A percentile compares a stretch with the other conserved stretches of the same genome.
phyloP scores from a whole-genome alignment of 2,113 vertebrate species.

The Lamprotornis superbus region DNA sequence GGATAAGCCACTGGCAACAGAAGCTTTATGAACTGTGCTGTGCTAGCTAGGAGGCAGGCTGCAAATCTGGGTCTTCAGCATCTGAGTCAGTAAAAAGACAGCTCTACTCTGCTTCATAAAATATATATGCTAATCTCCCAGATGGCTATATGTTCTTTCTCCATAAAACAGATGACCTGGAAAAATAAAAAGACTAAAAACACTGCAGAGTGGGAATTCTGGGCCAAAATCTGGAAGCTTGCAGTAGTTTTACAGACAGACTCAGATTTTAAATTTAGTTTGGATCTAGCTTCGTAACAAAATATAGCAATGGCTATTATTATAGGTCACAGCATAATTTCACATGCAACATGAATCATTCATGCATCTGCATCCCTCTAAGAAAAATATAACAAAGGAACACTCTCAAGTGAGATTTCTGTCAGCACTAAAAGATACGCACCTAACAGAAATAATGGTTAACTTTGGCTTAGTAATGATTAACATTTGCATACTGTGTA shows the following conservation, averaged over 20 bases:
- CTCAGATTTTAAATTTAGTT: neutral
- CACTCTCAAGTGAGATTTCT: neutral
- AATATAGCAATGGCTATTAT: neutral
- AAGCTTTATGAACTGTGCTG: neutral
- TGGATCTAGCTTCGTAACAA: neutral
- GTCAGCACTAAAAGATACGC: neutral
- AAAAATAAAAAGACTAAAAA: conserved; percentile 28
- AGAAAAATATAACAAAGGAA: neutral
- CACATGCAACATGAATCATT: neutral
- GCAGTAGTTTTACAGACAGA: neutral
- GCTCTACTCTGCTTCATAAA: conserved; percentile 50
- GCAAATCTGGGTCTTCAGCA: conserved; percentile 38
- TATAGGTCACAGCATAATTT: neutral
- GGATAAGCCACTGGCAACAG: neutral
- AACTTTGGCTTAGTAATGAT: neutral
- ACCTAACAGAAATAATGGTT: neutral
- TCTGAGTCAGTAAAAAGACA: conserved; percentile 18
- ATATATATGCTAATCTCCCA: conserved; percentile 66
- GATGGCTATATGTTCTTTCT: conserved; percentile 48
- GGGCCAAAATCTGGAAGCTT: neutral
- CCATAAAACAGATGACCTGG: conserved; percentile 47
- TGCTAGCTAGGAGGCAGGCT: conserved; percentile 12
- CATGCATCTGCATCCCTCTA: neutral
- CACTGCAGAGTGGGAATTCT: neutral
- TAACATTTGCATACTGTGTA: neutral